Percentiles rank a stretch among this genome's conserved stretches.
phyloP scores from a whole-genome alignment of 2,888 invertebrate genomes.

The Archips xylosteana region DNA sequence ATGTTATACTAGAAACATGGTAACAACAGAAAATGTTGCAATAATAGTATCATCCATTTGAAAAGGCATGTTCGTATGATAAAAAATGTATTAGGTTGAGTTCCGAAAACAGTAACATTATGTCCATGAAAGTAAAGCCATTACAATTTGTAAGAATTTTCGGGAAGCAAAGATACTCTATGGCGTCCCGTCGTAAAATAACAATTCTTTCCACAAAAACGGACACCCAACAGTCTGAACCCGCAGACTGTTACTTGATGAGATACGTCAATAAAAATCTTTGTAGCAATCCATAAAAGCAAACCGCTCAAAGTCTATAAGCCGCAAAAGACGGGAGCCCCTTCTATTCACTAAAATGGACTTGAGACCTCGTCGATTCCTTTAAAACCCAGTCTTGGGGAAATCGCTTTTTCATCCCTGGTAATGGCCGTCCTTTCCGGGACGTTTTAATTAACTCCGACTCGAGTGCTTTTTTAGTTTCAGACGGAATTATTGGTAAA shows the following conservation, averaged over 20 bases:
- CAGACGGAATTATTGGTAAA: constrained; percentile 70
- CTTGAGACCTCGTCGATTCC: constrained; percentile 72
- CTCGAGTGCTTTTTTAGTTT: constrained; percentile 72
- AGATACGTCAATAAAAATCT: constrained; percentile 65
- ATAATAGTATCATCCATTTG: too few relatives aligned
- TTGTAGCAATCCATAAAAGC: constrained; percentile 65
- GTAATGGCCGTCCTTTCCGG: constrained; percentile 76
- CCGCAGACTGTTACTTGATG: constrained; percentile 50
- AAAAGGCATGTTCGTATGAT: too few relatives aligned
- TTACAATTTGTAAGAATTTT: constrained; percentile 8
- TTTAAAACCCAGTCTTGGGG: constrained; percentile 75
- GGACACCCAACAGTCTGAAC: constrained; percentile 23
- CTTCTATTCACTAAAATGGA: constrained; percentile 67
- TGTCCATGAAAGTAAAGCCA: background rate
- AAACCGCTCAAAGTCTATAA: constrained; percentile 69
- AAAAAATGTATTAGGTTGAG: background rate
- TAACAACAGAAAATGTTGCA: too few relatives aligned
- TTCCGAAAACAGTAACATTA: background rate
- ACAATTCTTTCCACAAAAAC: constrained; percentile 27
- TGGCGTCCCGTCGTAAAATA: constrained; percentile 6
- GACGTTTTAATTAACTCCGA: constrained; percentile 82
- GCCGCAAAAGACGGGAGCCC: constrained; percentile 57
- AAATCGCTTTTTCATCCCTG: constrained; percentile 83
- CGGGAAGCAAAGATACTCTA: constrained; percentile 1
- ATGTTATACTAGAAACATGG: too few relatives aligned